Base-by-base conservation (phyloP, 92 coral and sea anemone species). In the Umimayanthus chanpuru region DNA sequence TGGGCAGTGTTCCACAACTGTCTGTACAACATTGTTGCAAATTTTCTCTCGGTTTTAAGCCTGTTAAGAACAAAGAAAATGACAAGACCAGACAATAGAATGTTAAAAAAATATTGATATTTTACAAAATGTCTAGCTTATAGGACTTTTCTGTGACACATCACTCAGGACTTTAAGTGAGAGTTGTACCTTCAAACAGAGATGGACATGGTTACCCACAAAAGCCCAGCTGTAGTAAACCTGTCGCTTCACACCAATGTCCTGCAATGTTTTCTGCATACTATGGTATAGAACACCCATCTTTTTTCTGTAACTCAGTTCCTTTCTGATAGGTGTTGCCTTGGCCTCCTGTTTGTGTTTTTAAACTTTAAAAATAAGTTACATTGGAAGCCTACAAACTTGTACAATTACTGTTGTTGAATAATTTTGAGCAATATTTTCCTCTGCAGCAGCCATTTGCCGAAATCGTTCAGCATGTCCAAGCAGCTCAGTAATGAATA, bases 121-220 rank as follows among this genome's bases (percentile, higher is more conserved):
- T n/a, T n/a, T n/a, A n/a, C n/a, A n/a, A n/a, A n/a, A n/a, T n/a
- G n/a, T n/a, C n/a, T n/a, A n/a, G n/a, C n/a, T n/a, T n/a, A n/a
- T n/a, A n/a, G n/a, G n/a, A n/a, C n/a, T n/a, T n/a, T n/a, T n/a
- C n/a, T n/a, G n/a, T n/a, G n/a, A n/a, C n/a, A n/a, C n/a, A n/a
- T n/a, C n/a, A n/a, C n/a, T n/a, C n/a, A n/a, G n/a, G n/a, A n/a
- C n/a, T n/a, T n/a, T n/a, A n/a, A n/a, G n/a, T n/a, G n/a, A n/a
- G n/a, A n/a, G n/a, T n/a, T n/a, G 6, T 74, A 74, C 79, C 79
- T 77, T n/a, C 30, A 87, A 53, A 68, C 89, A 87, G 4, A 66
- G 61, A 25, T 87, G 40, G 50, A 87, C 83, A 77, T 87, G 89
- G 43, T 87, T 87, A 18, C 77, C 85, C 18, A 79, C 65, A 87